These are phyloP conservation scores for Sorex maritimensis DNA, from an alignment of 2,797 vertebrate genomes.

Conservation along the genomic window DNA sequence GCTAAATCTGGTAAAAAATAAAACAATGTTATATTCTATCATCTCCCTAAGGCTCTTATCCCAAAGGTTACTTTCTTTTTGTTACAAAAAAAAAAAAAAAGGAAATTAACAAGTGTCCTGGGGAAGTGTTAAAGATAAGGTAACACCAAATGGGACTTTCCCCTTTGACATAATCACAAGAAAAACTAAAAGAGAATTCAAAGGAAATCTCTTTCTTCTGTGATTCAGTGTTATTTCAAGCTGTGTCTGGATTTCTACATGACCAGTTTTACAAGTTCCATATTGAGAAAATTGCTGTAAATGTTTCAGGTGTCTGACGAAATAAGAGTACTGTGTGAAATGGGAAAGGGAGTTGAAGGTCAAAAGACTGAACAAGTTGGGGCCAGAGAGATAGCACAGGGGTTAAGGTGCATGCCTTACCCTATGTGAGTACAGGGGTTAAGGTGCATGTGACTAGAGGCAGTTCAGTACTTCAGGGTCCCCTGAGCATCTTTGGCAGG, in stretches of 20 bases:
- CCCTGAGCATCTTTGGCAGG: too few species aligned
- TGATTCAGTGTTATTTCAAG: conserved; percentile 34
- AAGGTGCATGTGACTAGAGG: too few species aligned
- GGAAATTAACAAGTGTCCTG: not conserved
- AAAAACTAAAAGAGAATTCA: not conserved
- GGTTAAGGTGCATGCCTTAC: too few species aligned
- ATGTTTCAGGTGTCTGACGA: not conserved
- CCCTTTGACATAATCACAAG: not conserved
- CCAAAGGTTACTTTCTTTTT: not conserved
- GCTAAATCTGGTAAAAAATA: conserved; percentile 11
- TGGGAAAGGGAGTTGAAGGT: not conserved
- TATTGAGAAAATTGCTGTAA: conserved; percentile 5
- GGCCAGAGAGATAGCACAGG: too few species aligned
- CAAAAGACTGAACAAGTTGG: not conserved
- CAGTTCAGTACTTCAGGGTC: too few species aligned
- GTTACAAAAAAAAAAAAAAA: not conserved
- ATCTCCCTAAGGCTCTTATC: not conserved
- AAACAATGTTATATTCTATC: not conserved
- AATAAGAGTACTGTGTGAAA: not conserved
- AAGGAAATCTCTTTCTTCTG: not conserved
- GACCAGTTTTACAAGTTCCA: not conserved
- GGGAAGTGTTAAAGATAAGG: not conserved
- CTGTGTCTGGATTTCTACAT: conserved; percentile 18
- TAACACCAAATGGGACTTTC: not conserved
- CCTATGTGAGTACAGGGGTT: too few species aligned